phyloP scores from a whole-genome alignment of 2,888 invertebrate species.

The Hoplodrina ambigua region DNA sequence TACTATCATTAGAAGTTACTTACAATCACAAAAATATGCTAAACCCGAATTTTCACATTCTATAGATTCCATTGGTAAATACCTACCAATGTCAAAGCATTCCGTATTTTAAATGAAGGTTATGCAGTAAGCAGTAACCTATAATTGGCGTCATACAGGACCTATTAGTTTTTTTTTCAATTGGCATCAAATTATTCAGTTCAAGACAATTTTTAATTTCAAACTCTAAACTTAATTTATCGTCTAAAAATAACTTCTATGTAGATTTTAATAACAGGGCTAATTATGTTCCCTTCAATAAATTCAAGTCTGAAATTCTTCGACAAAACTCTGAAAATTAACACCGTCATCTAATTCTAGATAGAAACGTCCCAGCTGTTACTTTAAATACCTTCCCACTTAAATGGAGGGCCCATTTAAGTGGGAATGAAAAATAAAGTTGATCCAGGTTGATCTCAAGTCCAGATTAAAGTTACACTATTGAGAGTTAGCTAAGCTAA shows the following conservation, averaged over 20 bases:
- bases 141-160: no score
- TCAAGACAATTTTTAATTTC: background rate
- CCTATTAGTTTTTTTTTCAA: no score
- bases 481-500: slow-evolving; percentile 77
- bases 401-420: slow-evolving; percentile 53
- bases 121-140: no score
- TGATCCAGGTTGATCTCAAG: slow-evolving; percentile 76
- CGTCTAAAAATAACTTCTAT: background rate
- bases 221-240: background rate
- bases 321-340: background rate
- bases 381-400: slow-evolving; percentile 65
- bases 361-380: slow-evolving; percentile 42
- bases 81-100: no score
- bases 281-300: background rate
- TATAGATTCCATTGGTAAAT: no score
- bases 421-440: slow-evolving; percentile 76
- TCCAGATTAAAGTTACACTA: slow-evolving; percentile 79
- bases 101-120: no score
- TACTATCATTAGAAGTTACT: no score
- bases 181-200: background rate
- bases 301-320: background rate
- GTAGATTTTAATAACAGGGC: background rate
- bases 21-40: no score
- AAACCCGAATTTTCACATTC: no score
- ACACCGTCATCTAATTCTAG: slow-evolving; percentile 5